These are phyloP conservation scores for Pammene aurita DNA, from an alignment of 2,888 invertebrate species.

Conservation along the genomic window DNA sequence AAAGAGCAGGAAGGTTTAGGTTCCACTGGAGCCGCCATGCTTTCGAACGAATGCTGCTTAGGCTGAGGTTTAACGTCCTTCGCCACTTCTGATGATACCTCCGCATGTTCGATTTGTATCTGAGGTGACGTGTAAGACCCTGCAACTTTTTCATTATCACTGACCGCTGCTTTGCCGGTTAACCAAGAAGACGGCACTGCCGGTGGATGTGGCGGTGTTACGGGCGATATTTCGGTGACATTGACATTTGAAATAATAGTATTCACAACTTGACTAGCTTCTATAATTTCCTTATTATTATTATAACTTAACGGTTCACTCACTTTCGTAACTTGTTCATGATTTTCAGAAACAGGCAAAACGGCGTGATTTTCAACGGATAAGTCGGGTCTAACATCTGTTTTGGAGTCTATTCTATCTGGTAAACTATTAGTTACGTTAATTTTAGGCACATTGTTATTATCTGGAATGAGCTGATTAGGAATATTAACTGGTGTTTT, in stretches of 20 bases:
- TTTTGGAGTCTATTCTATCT: constrained; percentile 47
- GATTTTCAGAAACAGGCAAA: constrained; percentile 23
- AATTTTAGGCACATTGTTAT: constrained; percentile 55
- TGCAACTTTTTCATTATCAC: constrained; percentile 51
- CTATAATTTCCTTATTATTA: constrained; percentile 36
- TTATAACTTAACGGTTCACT: constrained; percentile 39
- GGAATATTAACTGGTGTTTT: constrained; percentile 59
- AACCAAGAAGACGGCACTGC: constrained; percentile 76
- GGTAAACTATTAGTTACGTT: constrained; percentile 51
- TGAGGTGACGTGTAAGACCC: constrained; percentile 59
- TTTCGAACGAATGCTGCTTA: constrained; percentile 52
- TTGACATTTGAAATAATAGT: constrained; percentile 47
- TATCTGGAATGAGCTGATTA: constrained; percentile 70
- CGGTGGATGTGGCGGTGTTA: constrained; percentile 64
- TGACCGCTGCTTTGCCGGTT: constrained; percentile 53
- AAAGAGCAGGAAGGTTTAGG: constrained; percentile 76
- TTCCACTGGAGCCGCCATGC: constrained; percentile 54
- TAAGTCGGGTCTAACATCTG: constrained; percentile 5
- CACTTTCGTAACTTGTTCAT: constrained; percentile 24
- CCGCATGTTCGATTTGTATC: constrained; percentile 66
- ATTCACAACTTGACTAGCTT: constrained; percentile 39
- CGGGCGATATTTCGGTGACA: constrained; percentile 50
- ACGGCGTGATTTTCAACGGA: background rate
- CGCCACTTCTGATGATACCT: constrained; percentile 54
- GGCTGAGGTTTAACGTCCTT: constrained; percentile 57